phyloP scores from a whole-genome alignment of 2,888 invertebrate genomes.

The Gymnosoma rotundatum region DNA sequence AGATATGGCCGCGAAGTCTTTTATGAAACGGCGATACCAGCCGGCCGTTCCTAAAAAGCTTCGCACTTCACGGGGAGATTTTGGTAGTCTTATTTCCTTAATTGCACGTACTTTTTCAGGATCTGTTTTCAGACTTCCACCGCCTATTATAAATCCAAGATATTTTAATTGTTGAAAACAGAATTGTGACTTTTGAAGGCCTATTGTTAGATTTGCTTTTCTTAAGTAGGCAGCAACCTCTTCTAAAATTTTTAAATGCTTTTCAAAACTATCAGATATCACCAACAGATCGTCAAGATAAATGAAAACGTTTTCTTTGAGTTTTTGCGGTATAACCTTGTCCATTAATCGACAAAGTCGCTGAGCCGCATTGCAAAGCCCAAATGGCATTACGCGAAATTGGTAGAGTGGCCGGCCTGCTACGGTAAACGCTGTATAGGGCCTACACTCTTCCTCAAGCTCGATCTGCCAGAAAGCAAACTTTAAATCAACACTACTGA shows the following conservation, averaged over 20 bases:
- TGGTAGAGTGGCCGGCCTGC: too few relatives aligned
- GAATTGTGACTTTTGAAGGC: slow-evolving; percentile 57
- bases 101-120: slow-evolving; percentile 40
- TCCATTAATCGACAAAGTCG: slow-evolving; percentile 71
- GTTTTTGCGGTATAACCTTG: slow-evolving; percentile 63
- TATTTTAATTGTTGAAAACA: slow-evolving; percentile 57
- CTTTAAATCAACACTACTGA: too few relatives aligned
- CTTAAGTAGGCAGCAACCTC: slow-evolving; percentile 7
- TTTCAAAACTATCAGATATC: slow-evolving; percentile 42
- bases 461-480: too few relatives aligned
- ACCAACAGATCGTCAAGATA: slow-evolving; percentile 67
- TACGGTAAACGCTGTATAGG: too few relatives aligned
- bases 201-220: slow-evolving; percentile 42
- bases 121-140: slow-evolving; percentile 27
- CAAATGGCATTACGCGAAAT: too few relatives aligned
- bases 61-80: slow-evolving; percentile 18
- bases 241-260: not conserved
- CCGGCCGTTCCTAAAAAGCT: slow-evolving; percentile 52
- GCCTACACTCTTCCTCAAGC: too few relatives aligned
- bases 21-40: slow-evolving; percentile 39
- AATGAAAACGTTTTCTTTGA: slow-evolving; percentile 41
- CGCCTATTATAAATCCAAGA: slow-evolving; percentile 49
- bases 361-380: too few relatives aligned
- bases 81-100: slow-evolving; percentile 1
- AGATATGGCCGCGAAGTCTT: not conserved